Evolutionary conservation across 2,797 vertebrate species (phyloP).

Genomic region (Phoeniculus purpureus): DNA sequence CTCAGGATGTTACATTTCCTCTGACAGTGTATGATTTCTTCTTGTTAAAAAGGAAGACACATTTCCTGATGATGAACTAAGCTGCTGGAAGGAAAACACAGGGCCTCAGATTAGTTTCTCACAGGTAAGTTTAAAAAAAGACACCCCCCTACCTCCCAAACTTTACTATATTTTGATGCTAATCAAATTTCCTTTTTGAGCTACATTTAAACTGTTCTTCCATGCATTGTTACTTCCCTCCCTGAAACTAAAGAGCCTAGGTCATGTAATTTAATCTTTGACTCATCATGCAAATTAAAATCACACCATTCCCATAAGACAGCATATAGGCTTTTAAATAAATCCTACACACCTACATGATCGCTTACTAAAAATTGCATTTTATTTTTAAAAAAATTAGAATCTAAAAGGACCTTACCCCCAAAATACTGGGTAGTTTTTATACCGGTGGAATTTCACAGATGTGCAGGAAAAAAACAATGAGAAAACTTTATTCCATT

Average conservation of each 20-base stretch:
- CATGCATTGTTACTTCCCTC: not conserved
- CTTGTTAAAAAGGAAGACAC: not conserved
- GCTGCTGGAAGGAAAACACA: not conserved
- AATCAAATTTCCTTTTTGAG: not conserved
- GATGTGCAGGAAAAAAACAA: not conserved
- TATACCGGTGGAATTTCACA: accelerated
- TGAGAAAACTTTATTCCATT: not conserved
- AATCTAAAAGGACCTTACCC: accelerated
- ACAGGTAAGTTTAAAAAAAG: not conserved
- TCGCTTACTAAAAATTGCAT: not conserved
- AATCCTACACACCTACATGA: not conserved
- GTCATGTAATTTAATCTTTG: constrained; percentile 57
- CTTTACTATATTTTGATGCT: not conserved
- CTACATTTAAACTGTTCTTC: constrained; percentile 8
- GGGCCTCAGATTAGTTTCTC: not conserved
- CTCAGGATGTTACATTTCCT: constrained; percentile 11
- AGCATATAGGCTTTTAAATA: constrained; percentile 20
- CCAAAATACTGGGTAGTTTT: not conserved
- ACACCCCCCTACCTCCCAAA: not conserved
- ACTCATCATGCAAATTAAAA: constrained; percentile 57
- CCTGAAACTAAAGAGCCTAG: constrained; percentile 34
- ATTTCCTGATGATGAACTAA: not conserved
- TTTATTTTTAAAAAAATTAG: not conserved
- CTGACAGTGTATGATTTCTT: not conserved
- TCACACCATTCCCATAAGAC: constrained; percentile 38